These are phyloP conservation scores for Paramormyrops kingsleyae DNA, from an alignment of 2,113 vertebrate species.

Conservation along the genomic window DNA sequence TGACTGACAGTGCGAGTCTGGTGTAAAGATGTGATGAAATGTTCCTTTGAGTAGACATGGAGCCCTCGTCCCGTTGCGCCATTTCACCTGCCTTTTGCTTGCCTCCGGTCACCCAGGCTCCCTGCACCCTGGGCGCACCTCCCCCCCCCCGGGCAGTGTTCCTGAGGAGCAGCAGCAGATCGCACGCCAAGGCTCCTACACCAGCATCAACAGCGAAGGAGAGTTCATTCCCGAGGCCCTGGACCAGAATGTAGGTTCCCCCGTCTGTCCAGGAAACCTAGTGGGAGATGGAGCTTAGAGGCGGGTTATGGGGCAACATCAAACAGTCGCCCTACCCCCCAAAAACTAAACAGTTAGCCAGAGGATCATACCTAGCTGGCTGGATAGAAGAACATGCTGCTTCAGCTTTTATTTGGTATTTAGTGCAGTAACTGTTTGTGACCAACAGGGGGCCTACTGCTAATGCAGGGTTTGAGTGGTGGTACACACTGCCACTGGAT, in stretches of 20 bases:
- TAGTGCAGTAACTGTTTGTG: neutral
- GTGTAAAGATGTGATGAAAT: neutral
- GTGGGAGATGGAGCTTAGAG: neutral
- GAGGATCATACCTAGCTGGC: neutral
- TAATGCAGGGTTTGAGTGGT: neutral
- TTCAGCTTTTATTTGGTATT: neutral
- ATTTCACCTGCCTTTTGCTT: neutral
- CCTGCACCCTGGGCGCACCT: constrained; percentile 78
- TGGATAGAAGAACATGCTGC: neutral
- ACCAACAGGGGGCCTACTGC: neutral
- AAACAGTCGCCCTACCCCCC: neutral
- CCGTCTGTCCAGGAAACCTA: neutral
- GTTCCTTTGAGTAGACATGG: neutral
- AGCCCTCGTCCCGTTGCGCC: neutral
- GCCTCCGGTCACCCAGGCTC: constrained; percentile 61
- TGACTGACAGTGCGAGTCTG: neutral
- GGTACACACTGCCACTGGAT: neutral
- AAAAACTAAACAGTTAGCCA: neutral
- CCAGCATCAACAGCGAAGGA: constrained; percentile 86
- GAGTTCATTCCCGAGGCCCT: constrained; percentile 83
- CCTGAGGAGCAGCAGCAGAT: constrained; percentile 89
- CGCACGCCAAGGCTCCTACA: constrained; percentile 82
- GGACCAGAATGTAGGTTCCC: constrained; percentile 66
- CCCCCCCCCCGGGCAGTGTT: constrained; percentile 78
- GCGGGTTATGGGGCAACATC: neutral